Base-by-base conservation (phyloP, 2,888 invertebrate species). In the Agriotes lineatus region DNA sequence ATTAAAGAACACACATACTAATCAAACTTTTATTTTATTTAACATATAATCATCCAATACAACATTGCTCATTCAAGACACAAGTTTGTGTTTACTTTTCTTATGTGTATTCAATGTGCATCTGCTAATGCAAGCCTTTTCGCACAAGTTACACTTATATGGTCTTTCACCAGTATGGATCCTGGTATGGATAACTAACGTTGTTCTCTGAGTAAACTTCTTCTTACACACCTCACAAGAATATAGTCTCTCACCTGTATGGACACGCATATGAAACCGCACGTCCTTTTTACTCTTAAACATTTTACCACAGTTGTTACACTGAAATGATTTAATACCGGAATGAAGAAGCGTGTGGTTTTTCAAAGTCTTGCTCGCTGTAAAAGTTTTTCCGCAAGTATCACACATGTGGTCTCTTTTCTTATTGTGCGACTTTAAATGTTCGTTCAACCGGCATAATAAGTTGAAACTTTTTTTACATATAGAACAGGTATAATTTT, bases 101-200 rank as follows among this genome's bases (percentile, higher is more conserved):
- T 37, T 37, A 75, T 91, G 90, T 0, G 87, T 85, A 45, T 87
- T 88, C 68, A 91, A 77, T 71, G 89, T 88, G 69, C 88, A 88
- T 71, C 87, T 87, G 42, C 88, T 88, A 0, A 88, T 85, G 74
- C 89, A 87, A 72, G 87, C 88, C 74, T 87, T 88, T 0, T 88
- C 87, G 72, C 90, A 90, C 0, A 87, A 82, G 0, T 87, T 84
- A 72, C 90, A 90, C 0, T 88, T 83, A 65, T 87, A 88, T 50
- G 86, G 87, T 14, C 88, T 87, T 0, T 87, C 87, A 0, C 80
- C 79, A 1, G 80, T 79, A 44, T 82, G 82, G 6, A 76, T 73
- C 22, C 78, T 74, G 77, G 78, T 79, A 67, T 82, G 82, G 67
- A 79, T 69, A 44, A 42, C 48, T 16, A 69, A 65, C 7, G 42